Percentiles rank a stretch among this genome's conserved stretches.
These are phyloP conservation scores for Charina bottae DNA, from an alignment of 2,113 vertebrate species.

Conservation along the genomic window DNA sequence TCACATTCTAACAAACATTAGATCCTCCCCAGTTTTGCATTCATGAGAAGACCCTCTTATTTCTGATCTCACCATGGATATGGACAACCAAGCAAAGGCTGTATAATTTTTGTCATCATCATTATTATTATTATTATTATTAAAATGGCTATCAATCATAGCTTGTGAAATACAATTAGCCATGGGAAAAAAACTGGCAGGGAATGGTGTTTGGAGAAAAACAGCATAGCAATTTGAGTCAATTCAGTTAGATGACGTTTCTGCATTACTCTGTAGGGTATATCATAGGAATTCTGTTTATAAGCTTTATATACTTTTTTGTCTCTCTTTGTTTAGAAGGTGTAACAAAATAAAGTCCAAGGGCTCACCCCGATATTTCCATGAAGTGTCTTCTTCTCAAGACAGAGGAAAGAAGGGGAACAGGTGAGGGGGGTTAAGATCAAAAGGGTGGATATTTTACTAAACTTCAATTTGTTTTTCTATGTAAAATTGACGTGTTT, in stretches of 20 bases:
- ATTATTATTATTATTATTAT: not conserved
- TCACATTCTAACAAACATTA: not conserved
- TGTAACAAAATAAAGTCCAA: conserved; percentile 70
- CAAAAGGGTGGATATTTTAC: conserved; percentile 55
- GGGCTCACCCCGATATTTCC: conserved; percentile 68
- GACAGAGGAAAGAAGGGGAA: conserved; percentile 69
- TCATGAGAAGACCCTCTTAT: not conserved
- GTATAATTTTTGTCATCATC: not conserved
- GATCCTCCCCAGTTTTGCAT: not conserved
- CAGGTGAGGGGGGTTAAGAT: conserved; percentile 64
- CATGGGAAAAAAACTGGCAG: not conserved
- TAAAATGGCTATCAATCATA: not conserved
- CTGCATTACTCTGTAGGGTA: not conserved
- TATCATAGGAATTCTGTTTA: not conserved
- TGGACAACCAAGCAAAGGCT: not conserved
- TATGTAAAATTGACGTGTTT: conserved; percentile 60
- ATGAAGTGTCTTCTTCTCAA: conserved; percentile 66
- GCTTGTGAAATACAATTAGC: not conserved
- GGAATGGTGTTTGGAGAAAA: not conserved
- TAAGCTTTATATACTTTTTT: conserved; percentile 47
- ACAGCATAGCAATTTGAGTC: not conserved
- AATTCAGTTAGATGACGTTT: not conserved
- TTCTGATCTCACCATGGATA: not conserved
- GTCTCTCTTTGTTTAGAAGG: conserved; percentile 61
- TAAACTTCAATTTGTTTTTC: conserved; percentile 57